Conservation (phyloP, 1,140 invertebrate genomes). For the Epicauta chinensis region DNA sequence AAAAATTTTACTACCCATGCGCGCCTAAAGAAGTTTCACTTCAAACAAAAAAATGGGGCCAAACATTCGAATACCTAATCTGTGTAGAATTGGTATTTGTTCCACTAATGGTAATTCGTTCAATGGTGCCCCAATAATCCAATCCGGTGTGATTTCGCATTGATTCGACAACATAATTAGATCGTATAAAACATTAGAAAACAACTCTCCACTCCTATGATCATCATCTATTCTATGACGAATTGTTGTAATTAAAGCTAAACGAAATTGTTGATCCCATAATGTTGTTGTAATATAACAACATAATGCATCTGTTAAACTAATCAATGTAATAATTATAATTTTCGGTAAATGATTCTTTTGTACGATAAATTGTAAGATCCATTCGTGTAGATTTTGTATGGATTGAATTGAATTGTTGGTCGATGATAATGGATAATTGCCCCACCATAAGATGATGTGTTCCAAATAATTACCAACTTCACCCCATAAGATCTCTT, state of each 20-base stretch:
- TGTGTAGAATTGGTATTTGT: conserved; percentile 71
- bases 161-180: conserved; percentile 59
- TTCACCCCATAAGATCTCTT: conserved; percentile 62
- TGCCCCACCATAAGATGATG: conserved; percentile 72
- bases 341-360: conserved; percentile 54
- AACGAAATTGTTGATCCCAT: conserved; percentile 68
- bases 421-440: conserved; percentile 55
- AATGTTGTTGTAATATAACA: conserved; percentile 65
- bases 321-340: conserved; percentile 59
- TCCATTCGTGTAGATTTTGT: conserved; percentile 61
- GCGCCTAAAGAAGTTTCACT: too few species aligned
- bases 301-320: conserved; percentile 66
- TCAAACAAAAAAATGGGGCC: background rate
- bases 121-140: conserved; percentile 56
- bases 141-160: conserved; percentile 60
- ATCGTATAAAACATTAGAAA: conserved; percentile 55
- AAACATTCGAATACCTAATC: conserved; percentile 51
- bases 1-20: too few species aligned
- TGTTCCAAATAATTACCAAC: conserved; percentile 69
- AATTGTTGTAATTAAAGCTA: conserved; percentile 42
- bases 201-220: conserved; percentile 54
- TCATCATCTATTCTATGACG: conserved; percentile 24
- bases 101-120: conserved; percentile 69
- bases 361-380: conserved; percentile 50
- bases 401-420: conserved; percentile 53